Percentiles rank a stretch among this genome's conserved stretches.
These are phyloP conservation scores for Clusia tigrina DNA, from an alignment of 2,888 invertebrate genomes.

Conservation along the genomic window DNA sequence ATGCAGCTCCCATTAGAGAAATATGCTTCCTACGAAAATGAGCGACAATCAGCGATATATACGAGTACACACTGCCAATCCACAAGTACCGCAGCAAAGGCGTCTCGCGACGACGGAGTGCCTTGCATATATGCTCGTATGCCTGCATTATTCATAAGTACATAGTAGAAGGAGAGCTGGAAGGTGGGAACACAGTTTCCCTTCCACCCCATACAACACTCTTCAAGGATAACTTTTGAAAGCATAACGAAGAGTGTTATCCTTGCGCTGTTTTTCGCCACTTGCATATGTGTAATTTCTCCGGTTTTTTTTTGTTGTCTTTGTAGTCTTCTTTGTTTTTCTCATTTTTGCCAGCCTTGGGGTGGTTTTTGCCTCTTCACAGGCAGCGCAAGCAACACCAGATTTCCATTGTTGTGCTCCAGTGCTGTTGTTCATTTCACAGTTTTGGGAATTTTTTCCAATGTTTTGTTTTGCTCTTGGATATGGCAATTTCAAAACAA, in stretches of 20 bases:
- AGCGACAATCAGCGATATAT: not conserved
- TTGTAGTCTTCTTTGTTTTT: not conserved
- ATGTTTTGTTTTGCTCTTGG: conserved; percentile 32
- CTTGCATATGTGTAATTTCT: conserved; percentile 12
- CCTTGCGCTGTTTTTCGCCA: conserved; percentile 11
- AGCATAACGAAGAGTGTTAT: conserved; percentile 10
- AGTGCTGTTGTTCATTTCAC: conserved; percentile 43
- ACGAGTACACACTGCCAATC: too few relatives aligned
- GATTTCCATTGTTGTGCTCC: conserved; percentile 21
- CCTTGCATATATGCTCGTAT: conserved; percentile 20
- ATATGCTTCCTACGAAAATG: not conserved
- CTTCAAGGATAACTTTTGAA: conserved; percentile 39
- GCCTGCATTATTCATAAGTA: not conserved
- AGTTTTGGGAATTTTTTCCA: conserved; percentile 22
- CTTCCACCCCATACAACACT: not conserved
- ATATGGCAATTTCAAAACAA: conserved; percentile 51
- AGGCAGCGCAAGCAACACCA: conserved; percentile 35
- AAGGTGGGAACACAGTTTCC: not conserved
- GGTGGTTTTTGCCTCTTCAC: conserved; percentile 12
- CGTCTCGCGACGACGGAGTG: conserved; percentile 15
- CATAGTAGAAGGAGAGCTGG: not conserved
- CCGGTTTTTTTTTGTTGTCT: conserved; percentile 34
- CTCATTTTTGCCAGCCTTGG: conserved; percentile 3
- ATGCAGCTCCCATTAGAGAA: too few relatives aligned
- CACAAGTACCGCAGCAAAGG: not conserved